phyloP scores from a whole-genome alignment of 2,888 invertebrate species.

The Scrobipalpa atriplicella region DNA sequence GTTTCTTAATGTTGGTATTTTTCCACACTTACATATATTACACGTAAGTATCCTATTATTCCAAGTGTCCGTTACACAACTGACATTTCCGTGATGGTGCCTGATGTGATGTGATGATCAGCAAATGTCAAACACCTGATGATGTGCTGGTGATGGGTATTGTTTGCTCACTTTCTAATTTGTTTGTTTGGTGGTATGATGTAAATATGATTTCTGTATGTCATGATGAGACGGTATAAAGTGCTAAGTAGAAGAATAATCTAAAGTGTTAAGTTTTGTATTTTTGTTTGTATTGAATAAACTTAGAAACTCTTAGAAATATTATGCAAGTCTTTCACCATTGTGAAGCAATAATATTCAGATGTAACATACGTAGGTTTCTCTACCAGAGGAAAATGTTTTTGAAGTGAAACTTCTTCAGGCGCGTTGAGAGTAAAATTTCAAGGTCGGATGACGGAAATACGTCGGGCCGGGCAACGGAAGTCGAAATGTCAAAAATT shows the following conservation, averaged over 20 bases:
- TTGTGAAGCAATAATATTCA: no score
- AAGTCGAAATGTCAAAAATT: no score
- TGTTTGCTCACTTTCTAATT: conserved; percentile 18
- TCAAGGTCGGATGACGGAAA: no score
- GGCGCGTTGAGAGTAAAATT: no score
- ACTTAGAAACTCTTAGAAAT: neutral
- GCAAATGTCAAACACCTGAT: neutral
- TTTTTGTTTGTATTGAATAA: neutral
- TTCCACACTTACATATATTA: neutral
- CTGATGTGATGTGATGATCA: neutral
- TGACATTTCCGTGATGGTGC: conserved; percentile 2
- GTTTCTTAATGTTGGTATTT: neutral
- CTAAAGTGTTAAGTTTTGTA: neutral
- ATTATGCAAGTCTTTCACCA: no score
- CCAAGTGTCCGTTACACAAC: neutral
- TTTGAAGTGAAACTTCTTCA: no score
- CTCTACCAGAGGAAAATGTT: no score
- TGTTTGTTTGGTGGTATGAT: conserved; percentile 8
- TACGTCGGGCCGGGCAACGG: no score
- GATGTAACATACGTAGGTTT: no score
- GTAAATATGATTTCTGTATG: conserved; percentile 1
- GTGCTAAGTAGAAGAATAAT: neutral
- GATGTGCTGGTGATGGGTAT: conserved; percentile 5
- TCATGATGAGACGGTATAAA: neutral
- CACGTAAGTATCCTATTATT: neutral